phyloP scores from a whole-genome alignment of 37 sponge, comb jelly and placozoan species.

The Chondrosia reniformis region DNA sequence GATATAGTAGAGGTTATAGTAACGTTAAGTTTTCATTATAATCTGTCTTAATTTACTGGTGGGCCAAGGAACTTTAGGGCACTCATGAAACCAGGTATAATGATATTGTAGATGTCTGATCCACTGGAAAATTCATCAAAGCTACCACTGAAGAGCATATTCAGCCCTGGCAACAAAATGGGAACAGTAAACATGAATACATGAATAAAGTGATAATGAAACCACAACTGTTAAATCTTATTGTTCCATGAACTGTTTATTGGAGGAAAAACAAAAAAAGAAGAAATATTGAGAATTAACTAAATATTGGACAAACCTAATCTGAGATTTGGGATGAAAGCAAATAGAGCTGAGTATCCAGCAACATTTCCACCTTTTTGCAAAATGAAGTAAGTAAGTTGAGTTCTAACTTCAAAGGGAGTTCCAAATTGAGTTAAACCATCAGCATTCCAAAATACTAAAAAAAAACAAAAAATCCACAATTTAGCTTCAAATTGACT shows the following conservation, averaged over 20 bases:
- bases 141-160: conserved; percentile 53
- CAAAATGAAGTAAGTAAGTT: conserved; percentile 48
- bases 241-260: too few species aligned
- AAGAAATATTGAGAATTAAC: background rate
- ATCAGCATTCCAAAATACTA: conserved; percentile 69
- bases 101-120: background rate
- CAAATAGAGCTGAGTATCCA: conserved; percentile 69
- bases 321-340: conserved; percentile 57
- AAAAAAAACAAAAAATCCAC: too few species aligned
- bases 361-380: conserved; percentile 67
- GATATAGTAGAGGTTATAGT: too few species aligned
- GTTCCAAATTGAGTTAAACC: conserved; percentile 62
- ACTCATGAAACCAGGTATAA: too few species aligned
- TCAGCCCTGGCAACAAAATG: conserved; percentile 37
- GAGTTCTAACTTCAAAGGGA: conserved; percentile 66
- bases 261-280: background rate
- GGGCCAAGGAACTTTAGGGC: too few species aligned
- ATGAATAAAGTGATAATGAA: conserved; percentile 8
- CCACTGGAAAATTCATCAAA: conserved; percentile 27
- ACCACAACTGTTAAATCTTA: too few species aligned
- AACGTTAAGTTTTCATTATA: too few species aligned
- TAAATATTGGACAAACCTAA: conserved; percentile 29
- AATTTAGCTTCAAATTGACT: too few species aligned
- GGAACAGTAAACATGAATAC: background rate
- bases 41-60: too few species aligned